A percentile compares a stretch with the other conserved stretches of the same genome.
Conservation (phyloP, 2,797 vertebrate genomes). For the Bucorvus abyssinicus region DNA sequence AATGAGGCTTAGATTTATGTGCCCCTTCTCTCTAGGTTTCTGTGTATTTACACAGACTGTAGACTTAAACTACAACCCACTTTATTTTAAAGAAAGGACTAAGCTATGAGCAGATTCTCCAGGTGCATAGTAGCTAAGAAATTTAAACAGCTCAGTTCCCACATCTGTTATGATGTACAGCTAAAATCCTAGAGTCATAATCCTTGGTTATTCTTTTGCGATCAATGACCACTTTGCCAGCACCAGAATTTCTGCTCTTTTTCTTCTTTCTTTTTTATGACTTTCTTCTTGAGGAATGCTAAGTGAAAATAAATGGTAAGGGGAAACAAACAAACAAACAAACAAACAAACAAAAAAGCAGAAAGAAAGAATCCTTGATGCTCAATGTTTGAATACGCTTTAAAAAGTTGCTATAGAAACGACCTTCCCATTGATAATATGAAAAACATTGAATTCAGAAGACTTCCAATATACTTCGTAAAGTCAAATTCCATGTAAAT, state of each 20-base stretch:
- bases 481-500: not conserved
- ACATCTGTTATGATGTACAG: not conserved
- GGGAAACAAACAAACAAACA: not conserved
- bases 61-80: not conserved
- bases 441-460: not conserved
- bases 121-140: not conserved
- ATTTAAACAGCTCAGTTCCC: not conserved
- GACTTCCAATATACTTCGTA: not conserved
- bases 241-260: not conserved
- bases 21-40: not conserved
- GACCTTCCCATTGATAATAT: not conserved
- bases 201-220: not conserved
- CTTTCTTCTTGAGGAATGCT: not conserved
- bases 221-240: not conserved
- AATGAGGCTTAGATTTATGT: not conserved
- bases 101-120: not conserved
- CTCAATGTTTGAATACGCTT: not conserved
- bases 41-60: not conserved
- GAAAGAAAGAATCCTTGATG: not conserved
- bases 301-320: not conserved
- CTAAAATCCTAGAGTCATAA: not conserved
- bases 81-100: not conserved
- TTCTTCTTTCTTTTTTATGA: not conserved
- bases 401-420: not conserved
- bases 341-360: fast-evolving